Evolutionary conservation across 2,797 vertebrate genomes (phyloP).

Genomic region (Dromococcyx pavoninus): DNA sequence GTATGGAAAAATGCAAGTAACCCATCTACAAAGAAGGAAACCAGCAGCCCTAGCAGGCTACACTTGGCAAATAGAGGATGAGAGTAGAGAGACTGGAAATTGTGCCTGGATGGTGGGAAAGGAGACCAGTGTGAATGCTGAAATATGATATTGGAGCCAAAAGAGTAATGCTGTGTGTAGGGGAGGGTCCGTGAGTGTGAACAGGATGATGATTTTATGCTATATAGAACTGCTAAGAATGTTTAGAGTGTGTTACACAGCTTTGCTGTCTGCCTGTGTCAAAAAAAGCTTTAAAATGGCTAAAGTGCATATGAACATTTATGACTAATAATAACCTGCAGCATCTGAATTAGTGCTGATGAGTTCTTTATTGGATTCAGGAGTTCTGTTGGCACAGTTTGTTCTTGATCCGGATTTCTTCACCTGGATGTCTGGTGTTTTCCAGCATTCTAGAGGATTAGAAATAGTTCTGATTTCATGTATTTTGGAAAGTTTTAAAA

Average conservation of each 20-base stretch:
- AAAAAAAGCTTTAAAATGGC: neutral
- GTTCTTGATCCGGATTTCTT: neutral
- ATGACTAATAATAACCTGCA: neutral
- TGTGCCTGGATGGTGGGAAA: neutral
- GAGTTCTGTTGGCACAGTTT: neutral
- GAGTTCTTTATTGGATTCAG: neutral
- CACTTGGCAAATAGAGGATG: neutral
- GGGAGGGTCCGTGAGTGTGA: neutral
- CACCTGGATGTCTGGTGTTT: neutral
- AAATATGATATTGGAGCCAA: neutral
- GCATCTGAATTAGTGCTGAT: neutral
- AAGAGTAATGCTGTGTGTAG: neutral
- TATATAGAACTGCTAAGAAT: neutral
- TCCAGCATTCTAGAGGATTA: neutral
- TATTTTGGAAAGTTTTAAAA: neutral
- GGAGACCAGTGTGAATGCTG: neutral
- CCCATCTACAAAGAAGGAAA: too few relatives aligned
- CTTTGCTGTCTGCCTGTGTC: neutral
- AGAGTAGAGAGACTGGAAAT: neutral
- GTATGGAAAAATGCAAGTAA: neutral
- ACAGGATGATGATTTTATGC: neutral
- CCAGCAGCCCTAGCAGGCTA: neutral
- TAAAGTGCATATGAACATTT: neutral
- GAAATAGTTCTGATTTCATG: neutral
- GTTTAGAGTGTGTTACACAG: neutral